Percentiles rank a stretch among this genome's conserved stretches.
Evolutionary conservation across 1,140 invertebrate species (phyloP).

Genomic region (Mya arenaria): DNA sequence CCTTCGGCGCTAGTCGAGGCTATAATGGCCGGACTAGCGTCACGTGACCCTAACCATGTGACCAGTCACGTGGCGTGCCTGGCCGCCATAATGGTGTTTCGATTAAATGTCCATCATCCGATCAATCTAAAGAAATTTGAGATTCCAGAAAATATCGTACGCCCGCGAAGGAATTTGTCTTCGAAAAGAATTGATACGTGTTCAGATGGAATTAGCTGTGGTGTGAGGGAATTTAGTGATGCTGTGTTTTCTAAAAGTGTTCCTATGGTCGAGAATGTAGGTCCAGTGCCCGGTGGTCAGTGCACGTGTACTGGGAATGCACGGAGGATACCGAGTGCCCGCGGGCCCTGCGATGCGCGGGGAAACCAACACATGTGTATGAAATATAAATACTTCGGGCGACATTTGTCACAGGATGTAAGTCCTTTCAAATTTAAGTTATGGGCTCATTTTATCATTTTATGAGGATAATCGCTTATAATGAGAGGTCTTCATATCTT

Average conservation of each 20-base stretch:
- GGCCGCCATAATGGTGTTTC: conserved; percentile 46
- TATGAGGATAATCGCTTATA: too few species aligned
- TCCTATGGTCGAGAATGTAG: too few species aligned
- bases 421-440: background rate
- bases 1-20: conserved; percentile 5
- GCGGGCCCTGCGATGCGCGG: background rate
- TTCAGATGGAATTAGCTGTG: too few species aligned
- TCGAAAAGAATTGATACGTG: too few species aligned
- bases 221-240: too few species aligned
- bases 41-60: conserved; percentile 3
- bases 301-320: background rate
- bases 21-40: background rate
- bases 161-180: too few species aligned
- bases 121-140: conserved; percentile 51
- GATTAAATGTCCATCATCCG: conserved; percentile 42
- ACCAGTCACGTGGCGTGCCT: conserved; percentile 38
- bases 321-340: background rate
- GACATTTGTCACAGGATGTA: conserved; percentile 23
- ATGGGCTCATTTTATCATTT: too few species aligned
- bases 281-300: too few species aligned
- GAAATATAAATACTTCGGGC: conserved; percentile 10
- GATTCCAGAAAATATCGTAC: conserved; percentile 5
- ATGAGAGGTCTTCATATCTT: too few species aligned
- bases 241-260: too few species aligned
- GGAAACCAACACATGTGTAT: conserved; percentile 4